These are phyloP conservation scores for Leucopsar rothschildi DNA, from an alignment of 2,113 vertebrate genomes.

Conservation along the genomic window DNA sequence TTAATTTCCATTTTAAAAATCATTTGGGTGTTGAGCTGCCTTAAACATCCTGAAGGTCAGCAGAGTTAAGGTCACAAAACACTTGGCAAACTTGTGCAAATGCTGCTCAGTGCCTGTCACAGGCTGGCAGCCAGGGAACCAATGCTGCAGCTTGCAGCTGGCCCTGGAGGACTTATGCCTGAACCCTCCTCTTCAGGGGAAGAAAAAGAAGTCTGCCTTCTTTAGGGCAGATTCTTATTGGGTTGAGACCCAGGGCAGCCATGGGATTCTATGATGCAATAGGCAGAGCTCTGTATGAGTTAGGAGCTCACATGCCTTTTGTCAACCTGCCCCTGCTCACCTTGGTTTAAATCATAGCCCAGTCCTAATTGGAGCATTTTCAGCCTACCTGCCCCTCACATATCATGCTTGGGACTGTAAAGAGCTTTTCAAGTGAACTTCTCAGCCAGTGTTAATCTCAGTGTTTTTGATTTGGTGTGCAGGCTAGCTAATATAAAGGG, in stretches of 20 bases:
- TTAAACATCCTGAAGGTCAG: not conserved
- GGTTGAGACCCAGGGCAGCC: not conserved
- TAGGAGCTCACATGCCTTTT: not conserved
- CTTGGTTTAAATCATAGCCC: not conserved
- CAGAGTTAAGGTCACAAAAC: not conserved
- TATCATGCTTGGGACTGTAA: not conserved
- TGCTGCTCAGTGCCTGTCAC: not conserved
- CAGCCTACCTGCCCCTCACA: not conserved
- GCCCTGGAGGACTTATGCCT: not conserved
- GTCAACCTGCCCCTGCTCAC: not conserved
- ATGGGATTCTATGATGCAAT: not conserved
- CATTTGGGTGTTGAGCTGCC: not conserved
- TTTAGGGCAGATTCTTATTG: not conserved
- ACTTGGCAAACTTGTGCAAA: not conserved
- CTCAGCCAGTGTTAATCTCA: not conserved
- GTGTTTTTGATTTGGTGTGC: not conserved
- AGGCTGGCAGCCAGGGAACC: not conserved
- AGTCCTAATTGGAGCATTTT: not conserved
- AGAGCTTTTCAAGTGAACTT: not conserved
- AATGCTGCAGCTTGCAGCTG: not conserved
- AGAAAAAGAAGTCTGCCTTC: not conserved
- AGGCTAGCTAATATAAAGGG: not conserved
- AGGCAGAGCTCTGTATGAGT: not conserved
- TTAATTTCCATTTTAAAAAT: constrained; percentile 18
- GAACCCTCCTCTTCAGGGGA: no score